phyloP scores from a whole-genome alignment of 2,888 invertebrate genomes.

The Acanthosepion esculentum region DNA sequence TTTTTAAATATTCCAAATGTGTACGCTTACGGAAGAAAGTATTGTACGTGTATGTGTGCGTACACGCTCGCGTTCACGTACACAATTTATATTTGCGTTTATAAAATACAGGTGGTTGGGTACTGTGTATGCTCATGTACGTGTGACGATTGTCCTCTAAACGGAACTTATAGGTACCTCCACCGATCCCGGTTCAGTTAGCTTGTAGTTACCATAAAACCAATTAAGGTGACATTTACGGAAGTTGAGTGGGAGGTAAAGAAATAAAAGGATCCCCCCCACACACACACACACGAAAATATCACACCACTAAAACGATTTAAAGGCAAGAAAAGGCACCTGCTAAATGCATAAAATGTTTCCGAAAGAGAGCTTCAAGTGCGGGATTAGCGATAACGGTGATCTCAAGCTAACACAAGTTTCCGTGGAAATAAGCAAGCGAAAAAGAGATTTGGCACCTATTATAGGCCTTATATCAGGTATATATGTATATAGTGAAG shows the following conservation, averaged over 20 bases:
- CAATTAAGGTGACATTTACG: background rate
- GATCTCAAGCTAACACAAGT: background rate
- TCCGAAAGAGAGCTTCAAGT: too few relatives aligned
- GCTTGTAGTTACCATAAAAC: background rate
- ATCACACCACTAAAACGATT: background rate
- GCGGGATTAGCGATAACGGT: background rate
- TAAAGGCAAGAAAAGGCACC: background rate
- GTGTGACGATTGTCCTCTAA: background rate
- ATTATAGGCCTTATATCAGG: too few relatives aligned
- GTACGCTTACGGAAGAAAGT: background rate
- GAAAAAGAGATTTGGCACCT: too few relatives aligned
- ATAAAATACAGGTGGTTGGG: background rate
- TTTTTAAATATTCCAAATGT: background rate
- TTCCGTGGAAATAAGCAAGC: background rate
- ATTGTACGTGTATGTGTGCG: background rate
- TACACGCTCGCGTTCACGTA: background rate
- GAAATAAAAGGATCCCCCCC: too few relatives aligned
- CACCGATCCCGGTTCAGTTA: background rate
- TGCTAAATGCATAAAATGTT: background rate
- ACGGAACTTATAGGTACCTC: background rate
- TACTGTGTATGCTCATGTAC: background rate
- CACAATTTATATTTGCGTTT: background rate
- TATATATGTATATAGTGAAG: too few relatives aligned
- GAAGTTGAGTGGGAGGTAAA: background rate
- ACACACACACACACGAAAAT: background rate